Percentiles rank a stretch among this genome's conserved stretches.
These are phyloP conservation scores for Pachyuromys duprasi DNA, from an alignment of 2,797 vertebrate species.

Conservation along the genomic window DNA sequence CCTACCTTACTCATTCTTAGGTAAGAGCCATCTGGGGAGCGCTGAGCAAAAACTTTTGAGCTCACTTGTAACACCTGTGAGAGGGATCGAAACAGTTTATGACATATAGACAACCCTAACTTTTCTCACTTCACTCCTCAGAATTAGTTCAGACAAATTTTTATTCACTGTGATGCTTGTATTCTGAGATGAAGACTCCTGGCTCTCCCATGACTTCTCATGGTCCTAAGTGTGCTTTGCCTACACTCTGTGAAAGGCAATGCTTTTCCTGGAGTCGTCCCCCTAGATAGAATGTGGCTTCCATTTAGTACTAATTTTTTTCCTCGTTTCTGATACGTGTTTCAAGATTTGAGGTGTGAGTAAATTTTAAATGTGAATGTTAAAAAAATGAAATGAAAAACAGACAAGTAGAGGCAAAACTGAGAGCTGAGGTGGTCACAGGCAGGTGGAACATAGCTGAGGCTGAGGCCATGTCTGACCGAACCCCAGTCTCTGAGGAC, in stretches of 20 bases:
- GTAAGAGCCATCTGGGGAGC: not conserved
- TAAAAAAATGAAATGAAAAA: not conserved
- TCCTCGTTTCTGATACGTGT: not conserved
- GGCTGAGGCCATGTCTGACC: not conserved
- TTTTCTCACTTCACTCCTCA: not conserved
- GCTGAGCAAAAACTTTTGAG: not conserved
- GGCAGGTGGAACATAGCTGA: not conserved
- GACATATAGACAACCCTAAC: not conserved
- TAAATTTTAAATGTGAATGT: not conserved
- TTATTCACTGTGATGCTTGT: not conserved
- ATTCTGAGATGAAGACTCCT: not conserved
- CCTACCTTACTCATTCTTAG: not conserved
- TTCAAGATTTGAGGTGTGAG: too few species aligned
- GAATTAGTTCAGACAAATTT: too few species aligned
- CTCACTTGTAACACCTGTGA: not conserved
- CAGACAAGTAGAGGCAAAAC: not conserved
- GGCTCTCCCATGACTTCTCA: not conserved
- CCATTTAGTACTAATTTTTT: not conserved
- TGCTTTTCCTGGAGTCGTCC: not conserved
- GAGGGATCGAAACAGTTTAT: not conserved
- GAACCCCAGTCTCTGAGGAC: not conserved
- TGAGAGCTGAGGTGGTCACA: not conserved
- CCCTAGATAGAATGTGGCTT: not conserved
- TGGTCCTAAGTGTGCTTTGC: not conserved
- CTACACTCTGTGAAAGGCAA: not conserved